Base-by-base conservation (phyloP, 2,888 invertebrate genomes). In the Hetaerina titia region DNA sequence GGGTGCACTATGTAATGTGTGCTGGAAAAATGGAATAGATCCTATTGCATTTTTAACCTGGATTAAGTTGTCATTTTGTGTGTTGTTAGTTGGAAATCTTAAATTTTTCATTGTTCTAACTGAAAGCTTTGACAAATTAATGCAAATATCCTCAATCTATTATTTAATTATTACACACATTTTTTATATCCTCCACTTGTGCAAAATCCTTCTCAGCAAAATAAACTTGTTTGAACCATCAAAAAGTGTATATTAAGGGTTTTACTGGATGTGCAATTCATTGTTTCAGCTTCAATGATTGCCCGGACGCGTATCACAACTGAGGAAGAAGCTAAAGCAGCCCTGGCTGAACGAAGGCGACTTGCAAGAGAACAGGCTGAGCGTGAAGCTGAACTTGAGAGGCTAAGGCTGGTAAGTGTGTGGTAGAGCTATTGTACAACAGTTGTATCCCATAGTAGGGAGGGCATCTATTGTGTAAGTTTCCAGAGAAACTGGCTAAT, bases 271-370 rank as follows among this genome's bases (percentile, higher is more conserved):
- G 58, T 90, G 11, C 8, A 94, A 11, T n/a, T 60, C 45, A 64
- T 89, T 95, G 95, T 95, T 89, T 94, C 97, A 96, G 97, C 98
- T 90, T 98, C 98, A 69, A 98, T 98, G 97, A 98, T 97, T 95
- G 97, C 97, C 19, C 98, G 97, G 96, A 97, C 97, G 63, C 97
- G 98, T 96, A 98, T 99, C 96, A 98, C 98, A 17, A 99, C 99
- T 5, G 99, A 99, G 97, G 99, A 99, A 96, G 98, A 99, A 96
- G 99, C 99, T 15, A 99, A 99, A 97, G 99, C 99, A 31, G 99
- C 99, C 95, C 97, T 99, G 95, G 99, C 99, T 0, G 99, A 99
- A 97, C 97, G 99, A 95, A 97, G 99, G 95, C 97, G 99, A 95
- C 97, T 98, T 95, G 99, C 99, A 19, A 97, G 99, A 31, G 99